phyloP scores from a whole-genome alignment of 1,140 invertebrate genomes.

The Eciton burchellii region DNA sequence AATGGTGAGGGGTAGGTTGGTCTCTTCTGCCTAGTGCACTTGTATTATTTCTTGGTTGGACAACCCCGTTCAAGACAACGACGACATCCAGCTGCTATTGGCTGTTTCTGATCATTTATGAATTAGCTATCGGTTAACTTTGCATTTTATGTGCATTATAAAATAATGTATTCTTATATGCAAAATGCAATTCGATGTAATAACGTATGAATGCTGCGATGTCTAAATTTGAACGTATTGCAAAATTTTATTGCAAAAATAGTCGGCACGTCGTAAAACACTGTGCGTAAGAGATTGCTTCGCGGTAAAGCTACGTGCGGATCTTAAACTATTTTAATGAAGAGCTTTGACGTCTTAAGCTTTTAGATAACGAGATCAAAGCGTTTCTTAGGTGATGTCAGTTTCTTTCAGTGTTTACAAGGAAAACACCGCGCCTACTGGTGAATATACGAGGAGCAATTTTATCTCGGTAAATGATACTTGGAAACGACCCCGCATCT shows the following conservation, averaged over 20 bases:
- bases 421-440: conserved; percentile 66
- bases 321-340: conserved; percentile 80
- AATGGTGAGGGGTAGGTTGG: conserved; percentile 81
- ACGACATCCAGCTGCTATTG: conserved; percentile 80
- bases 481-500: conserved; percentile 67
- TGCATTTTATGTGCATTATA: background rate
- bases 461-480: conserved; percentile 66
- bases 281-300: conserved; percentile 37
- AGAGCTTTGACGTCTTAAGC: conserved; percentile 78
- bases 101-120: conserved; percentile 64
- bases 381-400: conserved; percentile 73
- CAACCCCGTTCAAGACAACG: conserved; percentile 79
- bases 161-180: background rate
- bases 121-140: conserved; percentile 65
- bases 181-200: too few relatives aligned
- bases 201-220: background rate
- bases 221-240: background rate
- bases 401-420: conserved; percentile 79
- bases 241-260: background rate
- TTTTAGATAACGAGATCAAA: conserved; percentile 79
- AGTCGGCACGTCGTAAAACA: conserved; percentile 3
- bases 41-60: conserved; percentile 83
- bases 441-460: conserved; percentile 52
- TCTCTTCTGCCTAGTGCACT: conserved; percentile 77
- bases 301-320: conserved; percentile 32